Evolutionary conservation across 2,888 invertebrate genomes (phyloP).

Genomic region (Diadegma fenestrale): DNA sequence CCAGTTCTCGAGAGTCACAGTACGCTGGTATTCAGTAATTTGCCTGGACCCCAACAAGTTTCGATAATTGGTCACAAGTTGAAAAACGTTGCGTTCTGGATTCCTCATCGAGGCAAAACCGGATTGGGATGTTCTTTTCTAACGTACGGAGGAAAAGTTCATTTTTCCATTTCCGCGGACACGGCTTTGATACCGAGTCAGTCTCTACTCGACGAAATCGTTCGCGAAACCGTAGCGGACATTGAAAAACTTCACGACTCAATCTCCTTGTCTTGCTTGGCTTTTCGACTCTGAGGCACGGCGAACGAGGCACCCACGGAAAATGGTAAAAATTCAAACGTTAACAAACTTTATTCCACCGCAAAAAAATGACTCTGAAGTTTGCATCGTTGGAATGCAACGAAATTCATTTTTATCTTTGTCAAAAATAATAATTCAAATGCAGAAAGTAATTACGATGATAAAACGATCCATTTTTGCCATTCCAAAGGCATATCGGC

Average conservation of each 20-base stretch:
- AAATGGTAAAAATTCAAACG: conserved; percentile 66
- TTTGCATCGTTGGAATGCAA: no score
- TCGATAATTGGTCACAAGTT: conserved; percentile 84
- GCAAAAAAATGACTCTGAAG: not conserved
- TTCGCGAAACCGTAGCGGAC: conserved; percentile 84
- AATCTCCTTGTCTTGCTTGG: conserved; percentile 73
- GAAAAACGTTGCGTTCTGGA: conserved; percentile 86
- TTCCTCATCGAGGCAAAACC: conserved; percentile 84
- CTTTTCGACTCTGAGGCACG: conserved; percentile 65
- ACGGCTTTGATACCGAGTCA: conserved; percentile 83
- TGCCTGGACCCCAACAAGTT: conserved; percentile 85
- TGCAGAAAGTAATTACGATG: no score
- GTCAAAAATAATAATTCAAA: no score
- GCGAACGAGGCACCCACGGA: conserved; percentile 74
- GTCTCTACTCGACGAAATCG: conserved; percentile 83
- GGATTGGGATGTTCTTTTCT: conserved; percentile 86
- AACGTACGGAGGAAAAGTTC: conserved; percentile 85
- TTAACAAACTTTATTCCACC: not conserved
- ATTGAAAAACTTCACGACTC: conserved; percentile 79
- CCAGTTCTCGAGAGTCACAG: conserved; percentile 85
- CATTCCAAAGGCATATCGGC: no score
- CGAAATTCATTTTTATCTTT: no score
- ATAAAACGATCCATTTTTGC: no score
- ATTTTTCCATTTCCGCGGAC: conserved; percentile 86
- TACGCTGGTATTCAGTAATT: conserved; percentile 86